Evolutionary conservation across 2,888 invertebrate species (phyloP).

Genomic region (Drosophila merina): DNA sequence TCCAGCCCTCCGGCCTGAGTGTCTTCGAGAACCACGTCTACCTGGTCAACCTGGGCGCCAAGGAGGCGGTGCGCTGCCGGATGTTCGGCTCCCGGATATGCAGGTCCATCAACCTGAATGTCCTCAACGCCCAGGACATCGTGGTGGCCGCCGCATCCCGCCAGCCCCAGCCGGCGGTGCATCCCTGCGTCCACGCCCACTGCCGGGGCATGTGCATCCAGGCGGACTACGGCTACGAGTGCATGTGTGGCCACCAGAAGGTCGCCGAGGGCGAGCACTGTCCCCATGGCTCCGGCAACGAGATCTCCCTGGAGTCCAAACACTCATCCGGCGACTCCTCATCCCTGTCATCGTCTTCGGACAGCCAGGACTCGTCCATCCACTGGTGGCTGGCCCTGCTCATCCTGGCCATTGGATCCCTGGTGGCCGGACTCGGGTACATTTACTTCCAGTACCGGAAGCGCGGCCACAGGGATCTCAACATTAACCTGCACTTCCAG

Average conservation of each 20-base stretch:
- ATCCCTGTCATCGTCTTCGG: background rate
- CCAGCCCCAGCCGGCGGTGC: slow-evolving; percentile 84
- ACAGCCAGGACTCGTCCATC: background rate
- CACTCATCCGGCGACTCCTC: background rate
- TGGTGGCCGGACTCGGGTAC: slow-evolving; percentile 67
- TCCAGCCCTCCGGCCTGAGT: slow-evolving; percentile 87
- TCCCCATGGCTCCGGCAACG: slow-evolving; percentile 61
- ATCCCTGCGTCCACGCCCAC: slow-evolving; percentile 85
- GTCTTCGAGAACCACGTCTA: slow-evolving; percentile 91
- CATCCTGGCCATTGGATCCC: slow-evolving; percentile 47
- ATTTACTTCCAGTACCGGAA: slow-evolving; percentile 77
- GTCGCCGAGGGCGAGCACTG: slow-evolving; percentile 82
- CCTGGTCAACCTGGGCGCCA: slow-evolving; percentile 86
- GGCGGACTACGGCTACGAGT: slow-evolving; percentile 84
- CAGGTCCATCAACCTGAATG: slow-evolving; percentile 83
- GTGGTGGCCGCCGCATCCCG: slow-evolving; percentile 85
- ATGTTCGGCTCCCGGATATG: slow-evolving; percentile 85
- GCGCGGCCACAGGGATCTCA: slow-evolving; percentile 85
- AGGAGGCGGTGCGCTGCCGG: slow-evolving; percentile 86
- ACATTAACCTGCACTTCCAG: slow-evolving; percentile 84
- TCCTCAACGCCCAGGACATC: slow-evolving; percentile 85
- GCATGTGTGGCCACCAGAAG: slow-evolving; percentile 85
- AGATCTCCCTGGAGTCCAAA: slow-evolving; percentile 27
- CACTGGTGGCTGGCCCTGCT: slow-evolving; percentile 39
- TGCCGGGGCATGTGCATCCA: slow-evolving; percentile 88